These are phyloP conservation scores for Lophius americanus DNA, from an alignment of 2,797 vertebrate species.

Conservation along the genomic window DNA sequence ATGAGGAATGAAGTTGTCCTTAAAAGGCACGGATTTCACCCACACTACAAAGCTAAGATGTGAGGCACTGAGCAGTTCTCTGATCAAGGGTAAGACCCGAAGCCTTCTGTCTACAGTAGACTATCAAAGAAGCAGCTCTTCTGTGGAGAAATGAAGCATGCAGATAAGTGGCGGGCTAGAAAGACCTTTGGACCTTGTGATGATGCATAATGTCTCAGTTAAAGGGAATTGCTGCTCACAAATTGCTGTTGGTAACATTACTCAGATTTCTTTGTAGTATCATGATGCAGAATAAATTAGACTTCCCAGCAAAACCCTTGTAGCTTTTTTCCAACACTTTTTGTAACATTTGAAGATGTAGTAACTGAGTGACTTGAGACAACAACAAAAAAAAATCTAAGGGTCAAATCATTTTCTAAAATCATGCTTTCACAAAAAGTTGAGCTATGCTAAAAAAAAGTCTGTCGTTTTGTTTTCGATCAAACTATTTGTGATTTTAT, in stretches of 20 bases:
- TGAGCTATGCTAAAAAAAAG: too few species aligned
- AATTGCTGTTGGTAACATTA: neutral
- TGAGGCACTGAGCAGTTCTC: slow-evolving; percentile 7
- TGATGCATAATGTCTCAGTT: slow-evolving; percentile 29
- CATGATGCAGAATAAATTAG: neutral
- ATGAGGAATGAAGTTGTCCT: slow-evolving; percentile 16
- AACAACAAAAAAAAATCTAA: too few species aligned
- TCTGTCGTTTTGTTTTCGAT: too few species aligned
- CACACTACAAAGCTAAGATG: slow-evolving; percentile 1
- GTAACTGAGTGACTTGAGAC: too few species aligned
- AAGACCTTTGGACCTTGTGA: slow-evolving; percentile 23
- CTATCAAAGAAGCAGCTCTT: slow-evolving; percentile 27
- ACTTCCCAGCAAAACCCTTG: neutral
- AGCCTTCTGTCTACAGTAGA: slow-evolving; percentile 2
- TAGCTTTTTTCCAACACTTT: too few species aligned
- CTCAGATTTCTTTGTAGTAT: neutral
- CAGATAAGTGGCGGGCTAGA: slow-evolving; percentile 8
- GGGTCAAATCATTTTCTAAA: too few species aligned
- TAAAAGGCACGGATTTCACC: slow-evolving; percentile 25
- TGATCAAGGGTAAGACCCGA: slow-evolving; percentile 26
- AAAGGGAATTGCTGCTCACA: neutral
- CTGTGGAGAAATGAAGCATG: slow-evolving; percentile 46
- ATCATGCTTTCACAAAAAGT: too few species aligned
- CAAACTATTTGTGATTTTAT: too few species aligned
- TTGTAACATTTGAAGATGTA: neutral